Evolutionary conservation across 2,888 invertebrate species (phyloP), one percentile per base, ranked within the genome.

Genomic region (Ormyrus pomaceus): DNA sequence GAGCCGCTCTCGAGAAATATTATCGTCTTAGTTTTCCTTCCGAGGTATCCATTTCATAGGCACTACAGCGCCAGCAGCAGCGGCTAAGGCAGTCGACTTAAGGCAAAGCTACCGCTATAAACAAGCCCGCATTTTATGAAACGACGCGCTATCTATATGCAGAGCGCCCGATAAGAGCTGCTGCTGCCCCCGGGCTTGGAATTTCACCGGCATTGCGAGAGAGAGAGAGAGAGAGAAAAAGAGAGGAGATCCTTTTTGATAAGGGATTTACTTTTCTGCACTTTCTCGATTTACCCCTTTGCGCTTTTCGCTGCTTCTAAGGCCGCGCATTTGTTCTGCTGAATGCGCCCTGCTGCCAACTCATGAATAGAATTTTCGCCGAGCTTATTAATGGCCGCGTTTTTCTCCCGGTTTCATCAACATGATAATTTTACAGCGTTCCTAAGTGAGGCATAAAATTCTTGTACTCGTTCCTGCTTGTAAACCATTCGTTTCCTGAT

Each of bases 11-110:
- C 81, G 84, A 86, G 85, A 87, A 85, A 86, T 87, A 87, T 86
- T 85, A 86, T 86, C 86, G 84, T 87, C 86, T 87, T 85, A 86
- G 84, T 84, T 83, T 62, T 84, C 83, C 83, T 83, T 83, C 82
- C 82, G 45, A 81, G 68, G 83, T 82, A 83, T 85, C 82, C 82
- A 84, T 86, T 84, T 84, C 80, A 80, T 83, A 83, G 83, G 82
- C 84, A 82, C 83, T 84, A 83, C 59, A 34, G 58, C 51, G 79
- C 70, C 79, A 71, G 83, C 59, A 34, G 58, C 51, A 79, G 70
- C 79, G 72, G 83, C 83, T 84, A 85, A 85, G 79, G 83, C 84
- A 83, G 83, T 77, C 83, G 83, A 84, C 84, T 83, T 82, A 82
- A 70, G 83, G 83, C 81, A 81, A 82, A 83, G 83, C 84, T 83